These are phyloP conservation scores for Pammene aurita DNA, from an alignment of 2,888 invertebrate species.

Conservation along the genomic window DNA sequence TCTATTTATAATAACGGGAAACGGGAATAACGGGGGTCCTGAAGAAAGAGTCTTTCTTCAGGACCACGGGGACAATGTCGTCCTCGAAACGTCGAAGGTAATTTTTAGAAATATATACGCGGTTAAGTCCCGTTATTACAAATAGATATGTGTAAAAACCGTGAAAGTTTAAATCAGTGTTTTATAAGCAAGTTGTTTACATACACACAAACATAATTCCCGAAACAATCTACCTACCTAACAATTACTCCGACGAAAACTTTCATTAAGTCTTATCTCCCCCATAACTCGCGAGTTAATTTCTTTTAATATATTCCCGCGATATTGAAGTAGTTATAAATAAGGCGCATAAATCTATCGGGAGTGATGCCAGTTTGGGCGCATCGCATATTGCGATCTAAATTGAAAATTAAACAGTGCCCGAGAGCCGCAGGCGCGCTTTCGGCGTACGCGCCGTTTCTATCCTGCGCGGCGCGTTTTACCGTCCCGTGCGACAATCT, in stretches of 20 bases:
- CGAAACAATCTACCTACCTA: slow-evolving; percentile 20
- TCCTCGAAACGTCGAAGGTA: no score
- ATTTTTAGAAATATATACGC: no score
- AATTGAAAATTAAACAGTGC: slow-evolving; percentile 84
- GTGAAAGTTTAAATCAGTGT: no score
- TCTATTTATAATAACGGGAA: no score
- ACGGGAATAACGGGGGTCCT: no score
- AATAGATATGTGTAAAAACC: no score
- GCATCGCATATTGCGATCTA: slow-evolving; percentile 84
- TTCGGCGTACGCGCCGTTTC: slow-evolving; percentile 20
- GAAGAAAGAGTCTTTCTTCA: no score
- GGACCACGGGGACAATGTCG: no score
- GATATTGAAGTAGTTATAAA: slow-evolving; percentile 54
- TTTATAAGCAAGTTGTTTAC: slow-evolving; percentile 25
- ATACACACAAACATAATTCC: slow-evolving; percentile 28
- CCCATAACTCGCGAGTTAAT: slow-evolving; percentile 78
- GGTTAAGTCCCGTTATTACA: no score
- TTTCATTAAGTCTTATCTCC: slow-evolving; percentile 77
- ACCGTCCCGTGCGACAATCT: slow-evolving; percentile 11
- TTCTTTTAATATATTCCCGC: slow-evolving; percentile 77
- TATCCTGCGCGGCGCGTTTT: slow-evolving; percentile 1
- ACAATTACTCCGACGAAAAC: slow-evolving; percentile 57
- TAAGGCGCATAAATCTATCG: slow-evolving; percentile 76
- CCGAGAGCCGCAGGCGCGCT: slow-evolving; percentile 45
- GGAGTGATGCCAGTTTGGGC: slow-evolving; percentile 79